These are phyloP conservation scores for Amblyraja radiata DNA, from an alignment of 2,797 vertebrate genomes.

Conservation along the genomic window DNA sequence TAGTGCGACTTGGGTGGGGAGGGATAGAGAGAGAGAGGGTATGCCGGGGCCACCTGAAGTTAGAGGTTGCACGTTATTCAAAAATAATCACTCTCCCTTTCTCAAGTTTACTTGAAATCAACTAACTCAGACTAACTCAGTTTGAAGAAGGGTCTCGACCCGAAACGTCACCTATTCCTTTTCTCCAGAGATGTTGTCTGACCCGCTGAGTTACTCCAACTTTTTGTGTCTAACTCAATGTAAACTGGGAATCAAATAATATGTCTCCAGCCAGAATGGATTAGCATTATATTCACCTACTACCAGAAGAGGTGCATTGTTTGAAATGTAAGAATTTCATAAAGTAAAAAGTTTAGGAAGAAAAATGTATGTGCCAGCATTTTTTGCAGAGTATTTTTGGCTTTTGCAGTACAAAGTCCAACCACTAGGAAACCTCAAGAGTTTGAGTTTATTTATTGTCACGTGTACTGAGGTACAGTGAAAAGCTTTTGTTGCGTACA, in stretches of 20 bases:
- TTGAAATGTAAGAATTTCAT: neutral
- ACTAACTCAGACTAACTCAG: neutral
- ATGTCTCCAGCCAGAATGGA: neutral
- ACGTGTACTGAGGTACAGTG: too few species aligned
- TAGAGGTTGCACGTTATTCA: too few species aligned
- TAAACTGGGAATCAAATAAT: neutral
- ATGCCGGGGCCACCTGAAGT: too few species aligned
- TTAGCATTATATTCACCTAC: neutral
- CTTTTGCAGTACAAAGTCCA: neutral
- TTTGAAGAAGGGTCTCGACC: too few species aligned
- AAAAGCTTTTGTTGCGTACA: too few species aligned
- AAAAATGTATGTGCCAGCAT: neutral
- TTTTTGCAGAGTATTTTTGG: neutral
- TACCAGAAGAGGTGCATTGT: neutral
- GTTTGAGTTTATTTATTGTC: too few species aligned
- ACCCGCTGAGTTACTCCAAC: too few species aligned
- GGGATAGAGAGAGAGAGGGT: too few species aligned
- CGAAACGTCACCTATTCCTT: too few species aligned
- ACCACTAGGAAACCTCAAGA: neutral
- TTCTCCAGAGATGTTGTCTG: too few species aligned
- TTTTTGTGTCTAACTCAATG: too few species aligned
- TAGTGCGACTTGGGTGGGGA: too few species aligned
- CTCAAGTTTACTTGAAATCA: neutral
- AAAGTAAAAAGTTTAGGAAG: neutral
- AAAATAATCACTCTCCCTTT: neutral